Conservation (phyloP, 2,888 invertebrate genomes). For the Drosophila parthenogenetica region DNA sequence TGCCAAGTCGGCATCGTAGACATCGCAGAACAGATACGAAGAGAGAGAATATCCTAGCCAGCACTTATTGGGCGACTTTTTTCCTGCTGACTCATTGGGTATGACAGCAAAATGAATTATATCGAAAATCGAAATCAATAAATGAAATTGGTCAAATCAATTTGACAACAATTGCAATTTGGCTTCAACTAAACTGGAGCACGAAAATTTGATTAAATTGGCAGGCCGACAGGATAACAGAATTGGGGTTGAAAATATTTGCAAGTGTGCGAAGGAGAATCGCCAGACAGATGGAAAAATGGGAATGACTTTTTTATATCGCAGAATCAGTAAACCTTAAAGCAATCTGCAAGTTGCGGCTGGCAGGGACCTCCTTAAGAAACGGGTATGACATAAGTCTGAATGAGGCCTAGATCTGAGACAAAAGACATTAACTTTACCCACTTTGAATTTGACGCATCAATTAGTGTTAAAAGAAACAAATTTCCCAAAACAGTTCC, state of each 20-base stretch:
- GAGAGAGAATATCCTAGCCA: conserved; percentile 2
- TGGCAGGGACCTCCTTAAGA: no score
- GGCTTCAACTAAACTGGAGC: conserved; percentile 59
- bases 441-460: no score
- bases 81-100: conserved; percentile 72
- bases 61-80: conserved; percentile 27
- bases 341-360: no score
- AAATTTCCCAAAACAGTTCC: no score
- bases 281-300: no score
- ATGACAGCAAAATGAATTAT: conserved; percentile 73
- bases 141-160: conserved; percentile 80
- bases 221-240: conserved; percentile 1
- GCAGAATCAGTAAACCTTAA: no score
- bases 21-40: not conserved
- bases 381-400: no score
- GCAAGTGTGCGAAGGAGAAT: not conserved
- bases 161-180: conserved; percentile 80
- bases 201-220: conserved; percentile 71
- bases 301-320: no score
- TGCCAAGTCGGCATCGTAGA: conserved; percentile 50
- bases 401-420: no score
- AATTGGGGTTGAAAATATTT: conserved; percentile 1
- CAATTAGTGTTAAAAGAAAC: no score
- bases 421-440: no score
- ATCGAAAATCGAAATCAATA: conserved; percentile 79